Percentiles rank a stretch among this genome's conserved stretches.
Evolutionary conservation across 2,888 invertebrate genomes (phyloP).

Genomic region (Yponomeuta plumbellus): DNA sequence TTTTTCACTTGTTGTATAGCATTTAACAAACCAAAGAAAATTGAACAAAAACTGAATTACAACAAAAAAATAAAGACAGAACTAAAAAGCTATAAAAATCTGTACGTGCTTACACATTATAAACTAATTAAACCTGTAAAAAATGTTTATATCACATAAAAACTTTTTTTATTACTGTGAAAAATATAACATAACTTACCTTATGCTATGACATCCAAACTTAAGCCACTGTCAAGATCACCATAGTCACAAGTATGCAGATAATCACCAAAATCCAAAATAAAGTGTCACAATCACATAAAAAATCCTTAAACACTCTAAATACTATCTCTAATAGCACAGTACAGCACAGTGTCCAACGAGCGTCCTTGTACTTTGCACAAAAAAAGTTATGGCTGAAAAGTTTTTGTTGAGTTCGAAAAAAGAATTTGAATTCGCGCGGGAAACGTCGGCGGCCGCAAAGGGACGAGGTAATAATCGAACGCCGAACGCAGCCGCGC

Average conservation of each 20-base stretch:
- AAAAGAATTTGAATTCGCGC: constrained; percentile 35
- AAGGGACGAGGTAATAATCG: constrained; percentile 15
- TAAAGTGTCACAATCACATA: constrained; percentile 42
- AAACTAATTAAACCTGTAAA: no score
- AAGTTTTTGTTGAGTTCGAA: constrained; percentile 43
- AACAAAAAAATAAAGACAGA: constrained; percentile 12
- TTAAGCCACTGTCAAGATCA: constrained; percentile 29
- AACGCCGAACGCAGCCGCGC: constrained; percentile 55
- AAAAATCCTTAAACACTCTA: not conserved
- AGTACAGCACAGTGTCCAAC: constrained; percentile 22
- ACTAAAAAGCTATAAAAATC: no score
- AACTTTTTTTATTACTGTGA: no score
- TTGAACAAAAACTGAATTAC: no score
- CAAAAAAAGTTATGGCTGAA: constrained; percentile 33
- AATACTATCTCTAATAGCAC: not conserved
- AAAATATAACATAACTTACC: constrained; percentile 45
- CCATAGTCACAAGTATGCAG: constrained; percentile 30
- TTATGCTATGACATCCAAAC: constrained; percentile 66
- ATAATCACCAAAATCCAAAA: constrained; percentile 40
- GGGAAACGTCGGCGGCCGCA: constrained; percentile 27
- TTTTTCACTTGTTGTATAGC: no score
- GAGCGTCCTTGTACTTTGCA: constrained; percentile 38
- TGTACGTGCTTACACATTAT: no score
- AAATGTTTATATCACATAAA: not conserved
- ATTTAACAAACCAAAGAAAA: no score